Conservation (phyloP, 2,888 invertebrate species). For the Sceliomorpha sp. region DNA sequence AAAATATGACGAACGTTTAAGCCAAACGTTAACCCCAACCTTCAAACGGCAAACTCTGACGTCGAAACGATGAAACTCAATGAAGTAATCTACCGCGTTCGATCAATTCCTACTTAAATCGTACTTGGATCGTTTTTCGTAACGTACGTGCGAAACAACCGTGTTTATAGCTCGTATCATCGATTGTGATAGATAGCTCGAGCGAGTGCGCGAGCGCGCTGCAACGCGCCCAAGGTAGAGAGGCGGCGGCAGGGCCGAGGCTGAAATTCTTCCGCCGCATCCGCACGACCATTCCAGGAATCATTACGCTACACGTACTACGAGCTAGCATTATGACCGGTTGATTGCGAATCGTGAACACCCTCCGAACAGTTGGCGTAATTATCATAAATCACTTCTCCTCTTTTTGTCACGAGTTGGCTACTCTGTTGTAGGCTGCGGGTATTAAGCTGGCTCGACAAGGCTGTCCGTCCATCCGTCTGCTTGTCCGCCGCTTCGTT, state of each 20-base stretch:
- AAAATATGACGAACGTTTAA: too few relatives aligned
- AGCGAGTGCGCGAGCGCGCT: too few relatives aligned
- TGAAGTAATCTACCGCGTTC: too few relatives aligned
- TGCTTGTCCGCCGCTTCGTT: conserved; percentile 61
- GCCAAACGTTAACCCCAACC: too few relatives aligned
- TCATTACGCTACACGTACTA: conserved; percentile 64
- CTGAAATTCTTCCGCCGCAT: conserved; percentile 44
- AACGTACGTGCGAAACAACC: too few relatives aligned
- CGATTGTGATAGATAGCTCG: too few relatives aligned
- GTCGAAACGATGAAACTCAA: too few relatives aligned
- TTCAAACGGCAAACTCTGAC: too few relatives aligned
- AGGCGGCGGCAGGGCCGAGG: conserved; percentile 26
- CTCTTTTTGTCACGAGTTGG: conserved; percentile 52
- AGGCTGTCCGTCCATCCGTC: conserved; percentile 53
- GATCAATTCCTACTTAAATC: too few relatives aligned
- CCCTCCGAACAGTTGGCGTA: conserved; percentile 68
- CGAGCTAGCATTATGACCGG: conserved; percentile 59
- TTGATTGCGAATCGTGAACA: conserved; percentile 65
- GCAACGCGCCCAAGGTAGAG: too few relatives aligned
- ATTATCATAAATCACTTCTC: conserved; percentile 73
- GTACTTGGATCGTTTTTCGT: too few relatives aligned
- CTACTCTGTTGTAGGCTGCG: conserved; percentile 51
- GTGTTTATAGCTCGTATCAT: too few relatives aligned
- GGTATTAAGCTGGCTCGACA: conserved; percentile 52
- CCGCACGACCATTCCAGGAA: conserved; percentile 63